Conservation (phyloP, 1,140 invertebrate genomes). For the Ostrea denselamellosa region DNA sequence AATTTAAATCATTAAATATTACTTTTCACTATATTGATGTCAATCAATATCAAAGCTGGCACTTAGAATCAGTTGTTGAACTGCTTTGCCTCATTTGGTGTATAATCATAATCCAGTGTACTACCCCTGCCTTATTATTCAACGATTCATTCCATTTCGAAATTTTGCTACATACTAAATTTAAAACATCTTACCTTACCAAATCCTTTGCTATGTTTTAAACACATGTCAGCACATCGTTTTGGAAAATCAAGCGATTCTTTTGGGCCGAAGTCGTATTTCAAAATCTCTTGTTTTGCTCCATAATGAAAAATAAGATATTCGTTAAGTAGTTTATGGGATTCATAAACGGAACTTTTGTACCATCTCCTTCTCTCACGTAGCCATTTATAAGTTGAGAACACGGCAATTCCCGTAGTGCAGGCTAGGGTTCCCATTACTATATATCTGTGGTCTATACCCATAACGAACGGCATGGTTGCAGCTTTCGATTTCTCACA, state of each 20-base stretch:
- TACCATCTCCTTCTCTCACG: slow-evolving; percentile 49
- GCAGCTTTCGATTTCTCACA: background rate
- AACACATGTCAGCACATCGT: slow-evolving; percentile 76
- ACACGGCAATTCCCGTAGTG: slow-evolving; percentile 69
- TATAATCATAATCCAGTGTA: no score
- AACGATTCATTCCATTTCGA: no score
- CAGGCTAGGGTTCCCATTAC: slow-evolving; percentile 66
- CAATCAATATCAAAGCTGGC: no score
- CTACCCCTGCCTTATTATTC: no score
- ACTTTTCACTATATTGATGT: no score
- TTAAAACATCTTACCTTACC: slow-evolving; percentile 1
- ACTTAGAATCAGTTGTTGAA: no score
- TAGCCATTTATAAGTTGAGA: slow-evolving; percentile 70
- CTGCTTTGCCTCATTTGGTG: no score
- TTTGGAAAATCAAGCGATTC: slow-evolving; percentile 75
- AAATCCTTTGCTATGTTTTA: slow-evolving; percentile 68
- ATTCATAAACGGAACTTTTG: slow-evolving; percentile 73
- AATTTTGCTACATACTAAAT: no score
- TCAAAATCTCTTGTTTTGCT: slow-evolving; percentile 65
- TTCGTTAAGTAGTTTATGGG: slow-evolving; percentile 73
- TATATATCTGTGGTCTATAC: slow-evolving; percentile 72
- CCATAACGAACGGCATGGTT: slow-evolving; percentile 66
- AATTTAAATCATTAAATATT: no score
- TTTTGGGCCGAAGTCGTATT: slow-evolving; percentile 71
- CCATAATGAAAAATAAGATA: slow-evolving; percentile 77